Conservation (phyloP, 2,888 invertebrate genomes). For the Heliconius ethilla region DNA sequence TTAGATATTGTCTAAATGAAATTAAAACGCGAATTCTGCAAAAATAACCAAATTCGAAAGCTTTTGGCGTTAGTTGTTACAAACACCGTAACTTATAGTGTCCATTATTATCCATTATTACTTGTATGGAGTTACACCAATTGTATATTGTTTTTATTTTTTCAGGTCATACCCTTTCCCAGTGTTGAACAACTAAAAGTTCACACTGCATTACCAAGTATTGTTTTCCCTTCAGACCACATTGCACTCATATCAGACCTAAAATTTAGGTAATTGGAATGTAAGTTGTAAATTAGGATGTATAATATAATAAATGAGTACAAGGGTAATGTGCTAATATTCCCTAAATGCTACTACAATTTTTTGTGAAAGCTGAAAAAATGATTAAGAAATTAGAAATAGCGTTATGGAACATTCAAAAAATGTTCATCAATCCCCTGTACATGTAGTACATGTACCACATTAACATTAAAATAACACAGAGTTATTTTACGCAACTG, state of each 20-base stretch:
- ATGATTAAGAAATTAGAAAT: no score
- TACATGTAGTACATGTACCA: no score
- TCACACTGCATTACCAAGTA: conserved; percentile 91
- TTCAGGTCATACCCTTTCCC: conserved; percentile 90
- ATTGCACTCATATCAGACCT: conserved; percentile 93
- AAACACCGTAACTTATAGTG: no score
- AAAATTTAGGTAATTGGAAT: conserved; percentile 59
- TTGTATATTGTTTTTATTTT: conserved; percentile 41
- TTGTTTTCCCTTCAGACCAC: conserved; percentile 96
- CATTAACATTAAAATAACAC: no score
- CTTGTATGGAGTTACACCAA: not conserved
- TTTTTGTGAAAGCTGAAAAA: no score
- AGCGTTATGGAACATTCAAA: no score
- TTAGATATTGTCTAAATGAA: not conserved
- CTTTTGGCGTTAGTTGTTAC: no score
- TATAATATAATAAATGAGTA: not conserved
- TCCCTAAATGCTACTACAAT: no score
- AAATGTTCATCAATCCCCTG: no score
- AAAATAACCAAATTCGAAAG: no score
- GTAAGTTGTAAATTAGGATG: not conserved
- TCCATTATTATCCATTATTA: not conserved
- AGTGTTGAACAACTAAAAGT: conserved; percentile 87
- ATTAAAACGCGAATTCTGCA: no score
- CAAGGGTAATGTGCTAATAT: not conserved
- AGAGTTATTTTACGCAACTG: no score